A percentile compares a stretch with the other conserved stretches of the same genome.
These are phyloP conservation scores for Lordiphosa stackelbergi DNA, from an alignment of 1,140 invertebrate species.

Conservation along the genomic window DNA sequence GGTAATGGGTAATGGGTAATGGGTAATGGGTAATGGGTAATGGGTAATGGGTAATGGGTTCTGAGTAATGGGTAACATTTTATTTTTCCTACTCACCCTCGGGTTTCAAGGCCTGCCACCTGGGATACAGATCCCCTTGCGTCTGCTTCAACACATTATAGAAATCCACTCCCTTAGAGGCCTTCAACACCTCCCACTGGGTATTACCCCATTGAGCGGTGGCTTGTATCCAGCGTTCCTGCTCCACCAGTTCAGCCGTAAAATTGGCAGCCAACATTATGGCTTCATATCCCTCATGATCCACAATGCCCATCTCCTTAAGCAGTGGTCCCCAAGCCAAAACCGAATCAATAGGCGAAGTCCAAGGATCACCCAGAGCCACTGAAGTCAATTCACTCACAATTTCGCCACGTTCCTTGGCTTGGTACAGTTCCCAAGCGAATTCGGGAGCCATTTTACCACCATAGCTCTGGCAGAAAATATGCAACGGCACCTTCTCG, in stretches of 20 bases:
- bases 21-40: no score
- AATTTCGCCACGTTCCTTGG: conserved; percentile 81
- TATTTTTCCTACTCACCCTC: conserved; percentile 22
- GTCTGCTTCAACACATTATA: conserved; percentile 85
- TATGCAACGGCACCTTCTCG: conserved; percentile 85
- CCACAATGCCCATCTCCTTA: conserved; percentile 80
- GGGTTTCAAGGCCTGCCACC: conserved; percentile 50
- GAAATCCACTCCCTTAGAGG: conserved; percentile 85
- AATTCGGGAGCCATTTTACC: conserved; percentile 93
- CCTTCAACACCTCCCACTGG: conserved; percentile 80
- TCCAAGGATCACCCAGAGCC: conserved; percentile 91
- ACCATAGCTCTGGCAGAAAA: conserved; percentile 91
- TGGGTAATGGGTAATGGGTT: no score
- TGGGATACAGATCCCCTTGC: conserved; percentile 32
- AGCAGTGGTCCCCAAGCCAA: conserved; percentile 86
- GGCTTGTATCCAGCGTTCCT: conserved; percentile 80
- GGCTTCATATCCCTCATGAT: conserved; percentile 79
- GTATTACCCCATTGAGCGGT: conserved; percentile 82
- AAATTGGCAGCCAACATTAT: conserved; percentile 79
- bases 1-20: no score
- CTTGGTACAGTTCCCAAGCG: conserved; percentile 80
- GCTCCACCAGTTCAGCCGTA: conserved; percentile 79
- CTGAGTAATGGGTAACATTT: no score
- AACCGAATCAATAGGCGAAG: conserved; percentile 88
- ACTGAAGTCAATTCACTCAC: conserved; percentile 86